Conservation (phyloP, 2,113 vertebrate genomes). For the Galeopterus variegatus region DNA sequence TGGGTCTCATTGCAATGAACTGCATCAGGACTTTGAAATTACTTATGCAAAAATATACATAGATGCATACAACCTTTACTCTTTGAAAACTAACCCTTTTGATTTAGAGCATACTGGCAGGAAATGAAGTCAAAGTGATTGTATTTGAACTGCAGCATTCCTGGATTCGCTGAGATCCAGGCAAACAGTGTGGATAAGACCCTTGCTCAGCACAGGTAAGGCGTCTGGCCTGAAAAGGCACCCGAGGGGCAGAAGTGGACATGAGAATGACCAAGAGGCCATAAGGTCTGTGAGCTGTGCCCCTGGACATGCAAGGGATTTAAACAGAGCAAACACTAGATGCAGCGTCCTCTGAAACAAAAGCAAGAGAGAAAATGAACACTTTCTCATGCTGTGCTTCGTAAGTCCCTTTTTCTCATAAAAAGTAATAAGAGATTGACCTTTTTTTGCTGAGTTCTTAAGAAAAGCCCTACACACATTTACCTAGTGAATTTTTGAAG, state of each 20-base stretch:
- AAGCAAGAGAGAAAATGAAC: fast-evolving
- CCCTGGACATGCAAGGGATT: neutral
- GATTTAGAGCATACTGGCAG: neutral
- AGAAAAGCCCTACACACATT: neutral
- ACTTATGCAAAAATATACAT: neutral
- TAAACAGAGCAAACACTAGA: neutral
- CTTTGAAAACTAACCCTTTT: neutral
- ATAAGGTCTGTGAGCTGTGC: neutral
- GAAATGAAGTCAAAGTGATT: neutral
- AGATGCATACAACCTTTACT: no score
- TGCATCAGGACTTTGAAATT: no score
- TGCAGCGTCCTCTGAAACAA: neutral
- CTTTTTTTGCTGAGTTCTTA: neutral
- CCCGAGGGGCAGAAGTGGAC: neutral
- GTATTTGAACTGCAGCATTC: neutral
- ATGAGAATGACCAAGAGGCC: fast-evolving
- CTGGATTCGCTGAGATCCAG: fast-evolving
- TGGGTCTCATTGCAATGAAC: fast-evolving
- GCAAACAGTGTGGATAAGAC: neutral
- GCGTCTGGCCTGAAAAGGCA: no score
- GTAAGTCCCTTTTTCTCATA: neutral
- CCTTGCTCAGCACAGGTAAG: neutral
- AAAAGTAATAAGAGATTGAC: neutral
- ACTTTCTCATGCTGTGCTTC: fast-evolving
- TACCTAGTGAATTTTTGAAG: neutral